phyloP scores from a whole-genome alignment of 2,797 vertebrate genomes.

The Spinibarbus caldwelli region DNA sequence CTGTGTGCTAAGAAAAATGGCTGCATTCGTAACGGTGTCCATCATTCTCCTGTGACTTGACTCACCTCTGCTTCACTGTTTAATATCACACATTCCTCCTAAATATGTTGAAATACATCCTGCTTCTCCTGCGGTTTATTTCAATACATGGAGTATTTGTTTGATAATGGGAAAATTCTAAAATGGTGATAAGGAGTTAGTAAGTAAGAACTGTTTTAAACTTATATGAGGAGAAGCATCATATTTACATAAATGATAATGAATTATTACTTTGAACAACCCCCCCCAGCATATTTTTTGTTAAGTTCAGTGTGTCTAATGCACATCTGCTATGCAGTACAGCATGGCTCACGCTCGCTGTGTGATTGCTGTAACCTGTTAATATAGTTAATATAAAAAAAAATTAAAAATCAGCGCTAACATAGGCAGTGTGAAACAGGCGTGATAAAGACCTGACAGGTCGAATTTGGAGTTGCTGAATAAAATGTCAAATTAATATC shows the following conservation, averaged over 20 bases:
- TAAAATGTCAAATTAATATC: not conserved
- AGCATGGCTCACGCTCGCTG: accelerated
- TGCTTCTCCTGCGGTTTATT: not conserved
- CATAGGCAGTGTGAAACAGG: not conserved
- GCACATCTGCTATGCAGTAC: not conserved
- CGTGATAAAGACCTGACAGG: not conserved
- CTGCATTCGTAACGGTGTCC: not conserved
- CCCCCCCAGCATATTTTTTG: not conserved
- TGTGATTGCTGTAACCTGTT: not conserved
- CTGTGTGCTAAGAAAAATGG: not conserved
- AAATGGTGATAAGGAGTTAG: not conserved
- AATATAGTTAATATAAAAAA: no score
- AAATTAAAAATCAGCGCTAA: not conserved
- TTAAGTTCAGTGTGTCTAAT: not conserved
- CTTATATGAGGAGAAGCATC: not conserved
- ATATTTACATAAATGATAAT: not conserved
- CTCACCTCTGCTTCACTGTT: not conserved
- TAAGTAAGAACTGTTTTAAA: not conserved
- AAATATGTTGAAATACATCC: slow-evolving; percentile 2
- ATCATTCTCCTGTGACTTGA: not conserved
- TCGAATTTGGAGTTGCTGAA: not conserved
- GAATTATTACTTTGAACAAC: not conserved
- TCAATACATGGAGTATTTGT: not conserved
- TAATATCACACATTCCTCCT: slow-evolving; percentile 8
- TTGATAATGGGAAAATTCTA: not conserved